These are phyloP conservation scores for Eristalinus aeneus DNA, from an alignment of 2,888 invertebrate species.

Conservation along the genomic window DNA sequence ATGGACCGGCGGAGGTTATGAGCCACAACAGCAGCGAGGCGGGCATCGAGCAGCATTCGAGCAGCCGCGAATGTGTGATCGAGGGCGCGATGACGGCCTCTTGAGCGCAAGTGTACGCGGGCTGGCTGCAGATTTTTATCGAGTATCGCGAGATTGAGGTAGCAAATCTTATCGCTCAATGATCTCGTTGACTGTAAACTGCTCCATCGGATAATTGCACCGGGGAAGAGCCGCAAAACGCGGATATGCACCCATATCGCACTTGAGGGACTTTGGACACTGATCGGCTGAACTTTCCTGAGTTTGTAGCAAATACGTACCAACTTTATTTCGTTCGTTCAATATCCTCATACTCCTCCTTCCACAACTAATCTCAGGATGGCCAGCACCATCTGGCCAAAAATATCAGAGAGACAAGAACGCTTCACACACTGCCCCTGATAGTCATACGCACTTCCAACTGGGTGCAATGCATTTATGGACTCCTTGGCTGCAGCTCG, in stretches of 20 bases:
- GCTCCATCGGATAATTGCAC: conserved; percentile 64
- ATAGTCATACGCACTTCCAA: no score
- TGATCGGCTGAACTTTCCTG: conserved; percentile 45
- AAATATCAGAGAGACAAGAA: no score
- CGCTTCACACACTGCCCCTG: no score
- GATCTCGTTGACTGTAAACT: conserved; percentile 71
- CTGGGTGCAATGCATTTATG: no score
- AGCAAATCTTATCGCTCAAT: conserved; percentile 70
- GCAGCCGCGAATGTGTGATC: conserved; percentile 45
- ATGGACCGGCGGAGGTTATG: conserved; percentile 2
- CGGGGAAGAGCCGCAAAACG: conserved; percentile 30
- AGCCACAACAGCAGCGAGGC: conserved; percentile 6
- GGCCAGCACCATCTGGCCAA: no score
- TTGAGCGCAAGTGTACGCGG: conserved; percentile 52
- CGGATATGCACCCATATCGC: conserved; percentile 63
- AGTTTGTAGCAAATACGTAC: no score
- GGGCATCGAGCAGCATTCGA: conserved; percentile 8
- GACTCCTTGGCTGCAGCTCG: no score
- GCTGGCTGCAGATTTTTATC: conserved; percentile 61
- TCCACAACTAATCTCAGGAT: no score
- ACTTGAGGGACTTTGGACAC: conserved; percentile 20
- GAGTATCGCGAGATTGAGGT: conserved; percentile 65
- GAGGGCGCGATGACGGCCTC: conserved; percentile 50
- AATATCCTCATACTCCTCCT: no score
- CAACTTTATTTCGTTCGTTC: no score